Base-by-base conservation (phyloP, 2,888 invertebrate species). In the Lasioglossum calceatum region DNA sequence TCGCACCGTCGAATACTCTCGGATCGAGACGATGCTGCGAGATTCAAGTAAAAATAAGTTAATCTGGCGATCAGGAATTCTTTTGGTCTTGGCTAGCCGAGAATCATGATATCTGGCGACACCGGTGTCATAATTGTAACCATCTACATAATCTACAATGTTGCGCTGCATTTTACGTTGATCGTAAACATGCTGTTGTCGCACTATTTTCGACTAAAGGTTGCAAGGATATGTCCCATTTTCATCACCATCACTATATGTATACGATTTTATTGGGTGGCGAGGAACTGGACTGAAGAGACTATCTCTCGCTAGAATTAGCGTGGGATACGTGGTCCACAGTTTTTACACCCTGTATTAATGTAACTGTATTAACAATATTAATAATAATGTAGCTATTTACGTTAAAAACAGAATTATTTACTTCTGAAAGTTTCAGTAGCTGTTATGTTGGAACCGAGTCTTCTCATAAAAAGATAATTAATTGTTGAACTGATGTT, bases 31-130 rank as follows among this genome's bases (percentile, higher is more conserved):
- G 50, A 32, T 27, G 50, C 27, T 8, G 47, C 23, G 73, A 12
- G 16, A 39, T 32, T 36, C 5, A 47, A 70, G 23, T 50, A 50
- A 73, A 73, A 73, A 73, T 73, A 73, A 47, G 50, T 47, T 73
- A 47, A 44, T 32, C 50, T 10, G 50, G 1, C 19, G 32, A 50
- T 73, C 73, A 19, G 16, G 36, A 50, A 74, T 50, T 74, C 50
- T 50, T 74, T 36, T 2, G 23, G 50, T 12, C n/a, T 44, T 14
- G 39, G 70, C n/a, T 70, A 4, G 39, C 12, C 42, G 44, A n/a
- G 44, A 72, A 44, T 5, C 16, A 16, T 23, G 54, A 54, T 54
- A 10, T 54, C 3, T 10, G 39, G 23, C n/a, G 42, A 44, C 44
- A 8, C 44, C 3, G 44, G 44, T 32, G 16, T 5, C 16, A 42